Conservation (phyloP, 2,888 invertebrate species). For the Litoditis marina region DNA sequence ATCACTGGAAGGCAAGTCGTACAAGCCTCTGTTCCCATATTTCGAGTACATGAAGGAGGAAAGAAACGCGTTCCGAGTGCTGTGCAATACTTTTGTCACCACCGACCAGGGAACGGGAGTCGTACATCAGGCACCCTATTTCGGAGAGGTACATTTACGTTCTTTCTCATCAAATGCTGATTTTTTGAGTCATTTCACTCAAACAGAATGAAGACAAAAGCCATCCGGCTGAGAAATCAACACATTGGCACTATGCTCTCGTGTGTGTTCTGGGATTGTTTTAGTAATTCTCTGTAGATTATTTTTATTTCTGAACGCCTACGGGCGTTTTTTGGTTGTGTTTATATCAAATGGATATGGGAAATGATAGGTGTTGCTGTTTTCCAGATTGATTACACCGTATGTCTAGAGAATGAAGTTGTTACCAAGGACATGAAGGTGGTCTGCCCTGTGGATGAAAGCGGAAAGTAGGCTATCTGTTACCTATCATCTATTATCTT, state of each 20-base stretch:
- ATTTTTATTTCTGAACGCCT: too few species aligned
- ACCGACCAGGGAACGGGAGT: slow-evolving; percentile 94
- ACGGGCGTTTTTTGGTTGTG: too few species aligned
- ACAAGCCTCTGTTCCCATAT: slow-evolving; percentile 86
- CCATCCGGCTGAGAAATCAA: too few species aligned
- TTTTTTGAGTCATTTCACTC: too few species aligned
- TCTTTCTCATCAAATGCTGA: too few species aligned
- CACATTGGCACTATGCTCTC: too few species aligned
- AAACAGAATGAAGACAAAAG: too few species aligned
- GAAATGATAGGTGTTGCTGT: too few species aligned
- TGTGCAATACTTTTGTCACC: slow-evolving; percentile 87
- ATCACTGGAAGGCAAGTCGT: slow-evolving; percentile 75
- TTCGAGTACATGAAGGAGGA: slow-evolving; percentile 68
- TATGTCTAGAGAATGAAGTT: slow-evolving; percentile 71
- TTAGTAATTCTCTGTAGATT: too few species aligned
- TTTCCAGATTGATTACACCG: slow-evolving; percentile 90
- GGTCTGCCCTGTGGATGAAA: slow-evolving; percentile 89
- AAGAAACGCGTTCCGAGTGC: slow-evolving; percentile 71
- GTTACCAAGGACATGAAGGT: slow-evolving; percentile 78
- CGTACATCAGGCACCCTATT: slow-evolving; percentile 97
- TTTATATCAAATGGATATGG: too few species aligned
- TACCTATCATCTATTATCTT: background rate
- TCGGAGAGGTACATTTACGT: slow-evolving; percentile 73
- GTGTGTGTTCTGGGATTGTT: too few species aligned
- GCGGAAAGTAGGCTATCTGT: slow-evolving; percentile 71